A percentile compares a stretch with the other conserved stretches of the same genome.
phyloP scores from a whole-genome alignment of 1,140 invertebrate species.

The Lethocerus indicus region DNA sequence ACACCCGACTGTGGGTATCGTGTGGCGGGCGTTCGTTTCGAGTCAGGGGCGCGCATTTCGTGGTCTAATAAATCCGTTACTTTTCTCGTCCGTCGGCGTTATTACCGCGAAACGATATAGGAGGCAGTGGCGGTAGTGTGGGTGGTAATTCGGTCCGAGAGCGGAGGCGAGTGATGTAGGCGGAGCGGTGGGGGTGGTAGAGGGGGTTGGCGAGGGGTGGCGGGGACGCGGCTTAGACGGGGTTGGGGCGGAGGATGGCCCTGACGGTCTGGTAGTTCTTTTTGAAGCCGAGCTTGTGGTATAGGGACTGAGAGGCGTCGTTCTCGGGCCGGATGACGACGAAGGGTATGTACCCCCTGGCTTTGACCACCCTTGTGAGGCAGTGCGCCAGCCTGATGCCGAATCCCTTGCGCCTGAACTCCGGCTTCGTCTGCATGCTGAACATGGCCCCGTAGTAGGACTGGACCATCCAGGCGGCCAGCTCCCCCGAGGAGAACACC shows the following conservation, averaged over 20 bases:
- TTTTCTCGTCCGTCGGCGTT: too few relatives aligned
- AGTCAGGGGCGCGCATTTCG: too few relatives aligned
- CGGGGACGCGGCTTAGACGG: too few relatives aligned
- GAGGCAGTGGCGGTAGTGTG: too few relatives aligned
- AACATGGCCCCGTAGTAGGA: slow-evolving; percentile 80
- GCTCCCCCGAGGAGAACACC: slow-evolving; percentile 32
- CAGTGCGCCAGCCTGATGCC: slow-evolving; percentile 45
- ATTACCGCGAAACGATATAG: too few relatives aligned
- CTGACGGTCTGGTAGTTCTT: slow-evolving; percentile 57
- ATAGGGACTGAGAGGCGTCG: slow-evolving; percentile 59
- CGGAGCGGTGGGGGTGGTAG: too few relatives aligned
- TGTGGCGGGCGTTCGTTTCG: too few relatives aligned
- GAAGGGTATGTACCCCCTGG: slow-evolving; percentile 60
- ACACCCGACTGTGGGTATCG: too few relatives aligned
- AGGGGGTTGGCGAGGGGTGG: too few relatives aligned
- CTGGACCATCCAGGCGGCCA: slow-evolving; percentile 30
- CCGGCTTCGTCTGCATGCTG: slow-evolving; percentile 72
- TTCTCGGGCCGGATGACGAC: slow-evolving; percentile 74
- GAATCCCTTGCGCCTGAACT: slow-evolving; percentile 57
- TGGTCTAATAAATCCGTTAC: too few relatives aligned
- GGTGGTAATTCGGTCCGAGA: too few relatives aligned
- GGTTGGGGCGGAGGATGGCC: slow-evolving; percentile 55
- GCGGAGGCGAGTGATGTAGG: too few relatives aligned
- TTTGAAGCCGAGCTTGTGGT: slow-evolving; percentile 60
- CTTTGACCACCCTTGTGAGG: slow-evolving; percentile 46